Percentiles rank a stretch among this genome's conserved stretches.
These are phyloP conservation scores for Leptopilina syphax DNA, from an alignment of 2,888 invertebrate species.

Conservation along the genomic window DNA sequence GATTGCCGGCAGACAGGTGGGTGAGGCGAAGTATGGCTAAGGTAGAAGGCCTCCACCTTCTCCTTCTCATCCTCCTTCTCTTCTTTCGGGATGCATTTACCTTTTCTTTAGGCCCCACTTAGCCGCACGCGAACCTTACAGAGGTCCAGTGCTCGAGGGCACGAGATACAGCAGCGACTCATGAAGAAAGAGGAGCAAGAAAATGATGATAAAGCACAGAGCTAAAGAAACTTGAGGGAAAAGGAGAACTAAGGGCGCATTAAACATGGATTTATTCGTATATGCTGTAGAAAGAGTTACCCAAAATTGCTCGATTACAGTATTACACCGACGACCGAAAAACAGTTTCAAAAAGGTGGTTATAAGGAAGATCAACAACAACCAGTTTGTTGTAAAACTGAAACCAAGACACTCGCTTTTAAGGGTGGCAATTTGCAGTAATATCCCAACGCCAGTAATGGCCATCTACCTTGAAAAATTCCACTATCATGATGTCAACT, in stretches of 20 bases:
- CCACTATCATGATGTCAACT: constrained; percentile 24
- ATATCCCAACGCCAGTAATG: constrained; percentile 71
- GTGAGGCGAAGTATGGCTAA: constrained; percentile 72
- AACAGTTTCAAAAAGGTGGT: constrained; percentile 11
- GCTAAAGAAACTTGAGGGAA: constrained; percentile 43
- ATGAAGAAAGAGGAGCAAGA: constrained; percentile 49
- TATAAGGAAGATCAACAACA: constrained; percentile 45
- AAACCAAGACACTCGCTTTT: constrained; percentile 62
- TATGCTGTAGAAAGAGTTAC: constrained; percentile 52
- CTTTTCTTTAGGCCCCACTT: constrained; percentile 70
- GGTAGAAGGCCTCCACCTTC: constrained; percentile 61
- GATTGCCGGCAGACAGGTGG: constrained; percentile 77
- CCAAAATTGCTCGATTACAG: constrained; percentile 75
- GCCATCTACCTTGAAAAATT: constrained; percentile 58
- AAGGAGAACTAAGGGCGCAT: constrained; percentile 61
- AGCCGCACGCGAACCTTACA: constrained; percentile 75
- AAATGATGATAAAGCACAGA: constrained; percentile 53
- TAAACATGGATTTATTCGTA: constrained; percentile 75
- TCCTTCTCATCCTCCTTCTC: constrained; percentile 46
- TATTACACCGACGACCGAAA: constrained; percentile 64
- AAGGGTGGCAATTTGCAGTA: constrained; percentile 77
- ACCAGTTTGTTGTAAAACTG: constrained; percentile 69
- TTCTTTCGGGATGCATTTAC: constrained; percentile 61
- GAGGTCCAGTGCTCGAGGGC: constrained; percentile 60
- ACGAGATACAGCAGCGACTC: constrained; percentile 54